A percentile compares a stretch with the other conserved stretches of the same genome.
Conservation (phyloP, 2,888 invertebrate species). For the Anodontia alba region DNA sequence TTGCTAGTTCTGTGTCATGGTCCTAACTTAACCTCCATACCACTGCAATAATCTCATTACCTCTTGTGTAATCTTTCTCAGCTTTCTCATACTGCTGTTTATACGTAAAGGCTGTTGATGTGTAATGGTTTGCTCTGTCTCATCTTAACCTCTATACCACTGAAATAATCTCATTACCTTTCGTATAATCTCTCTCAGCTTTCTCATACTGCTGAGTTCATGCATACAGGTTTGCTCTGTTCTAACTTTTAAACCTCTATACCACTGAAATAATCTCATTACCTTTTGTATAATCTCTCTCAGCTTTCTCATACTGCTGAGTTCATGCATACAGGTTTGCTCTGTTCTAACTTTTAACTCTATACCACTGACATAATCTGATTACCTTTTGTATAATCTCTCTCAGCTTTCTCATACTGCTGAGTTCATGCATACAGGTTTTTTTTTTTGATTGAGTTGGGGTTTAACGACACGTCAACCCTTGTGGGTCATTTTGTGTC, state of each 20-base stretch:
- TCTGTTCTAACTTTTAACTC: too few species aligned
- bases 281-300: constrained; percentile 82
- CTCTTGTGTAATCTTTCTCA: constrained; percentile 82
- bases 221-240: constrained; percentile 82
- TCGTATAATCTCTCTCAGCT: constrained; percentile 82
- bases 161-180: too few species aligned
- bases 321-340: constrained; percentile 50
- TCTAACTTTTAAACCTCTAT: too few species aligned
- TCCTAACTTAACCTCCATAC: neutral
- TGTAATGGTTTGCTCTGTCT: constrained; percentile 83
- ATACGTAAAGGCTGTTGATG: too few species aligned
- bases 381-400: constrained; percentile 82
- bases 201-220: constrained; percentile 79
- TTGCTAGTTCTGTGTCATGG: neutral
- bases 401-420: constrained; percentile 81
- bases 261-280: neutral
- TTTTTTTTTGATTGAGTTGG: constrained; percentile 79
- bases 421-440: too few species aligned
- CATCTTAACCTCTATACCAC: too few species aligned
- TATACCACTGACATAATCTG: too few species aligned
- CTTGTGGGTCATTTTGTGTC: too few species aligned
- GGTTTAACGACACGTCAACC: constrained; percentile 82
- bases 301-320: constrained; percentile 80
- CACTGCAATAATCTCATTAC: constrained; percentile 65
- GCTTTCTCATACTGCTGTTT: constrained; percentile 80